Evolutionary conservation across 2,888 invertebrate genomes (phyloP), one percentile per base, ranked within the genome.

Genomic region (Pasiphila rectangulata): DNA sequence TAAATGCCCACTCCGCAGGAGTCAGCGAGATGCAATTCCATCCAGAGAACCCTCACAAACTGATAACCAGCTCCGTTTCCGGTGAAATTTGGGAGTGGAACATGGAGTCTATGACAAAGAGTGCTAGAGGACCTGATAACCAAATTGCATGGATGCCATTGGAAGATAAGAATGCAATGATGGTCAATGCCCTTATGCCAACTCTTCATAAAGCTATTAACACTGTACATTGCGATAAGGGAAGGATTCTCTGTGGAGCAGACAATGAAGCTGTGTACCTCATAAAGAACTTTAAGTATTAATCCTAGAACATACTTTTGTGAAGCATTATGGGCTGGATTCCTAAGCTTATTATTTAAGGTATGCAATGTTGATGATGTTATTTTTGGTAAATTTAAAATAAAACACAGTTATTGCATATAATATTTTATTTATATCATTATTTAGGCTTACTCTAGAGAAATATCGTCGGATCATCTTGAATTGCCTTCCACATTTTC

Each of bases 71-170:
- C 67, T 95, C 97, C 0, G 90, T 90, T 38, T 92, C 93, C 34
- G 97, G 97, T 0, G 95, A 96, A 72, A 80, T 97, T 2, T 97
- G 96, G 95, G 95, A 96, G 69, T 98, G 97, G 97, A 93, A 94
- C 53, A 92, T 93, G 65, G 91, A 92, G 52, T 69, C 75, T 0
- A 78, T 90, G 67, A 84, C 83, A 0, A 88, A 81, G 45, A 79
- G 75, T 39, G 67, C 75, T 0, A 78, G 75, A 55, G 78, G 76
- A 0, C 67, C 74, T 1, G 85, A 86, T 20, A 79, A 73, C 37
- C 75, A 82, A 36, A 61, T 91, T 55, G 90, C 92, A 0, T 95
- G 94, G 94, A 80, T 95, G 61, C 91, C 92, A 1, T 92, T 94
- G 56, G 91, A 93, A 34, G 91, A 93, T 13, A 93, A 94, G 63